Percentiles rank a stretch among this genome's conserved stretches.
Evolutionary conservation across 2,113 vertebrate genomes (phyloP).

Genomic region (Odocoileus hemionus): DNA sequence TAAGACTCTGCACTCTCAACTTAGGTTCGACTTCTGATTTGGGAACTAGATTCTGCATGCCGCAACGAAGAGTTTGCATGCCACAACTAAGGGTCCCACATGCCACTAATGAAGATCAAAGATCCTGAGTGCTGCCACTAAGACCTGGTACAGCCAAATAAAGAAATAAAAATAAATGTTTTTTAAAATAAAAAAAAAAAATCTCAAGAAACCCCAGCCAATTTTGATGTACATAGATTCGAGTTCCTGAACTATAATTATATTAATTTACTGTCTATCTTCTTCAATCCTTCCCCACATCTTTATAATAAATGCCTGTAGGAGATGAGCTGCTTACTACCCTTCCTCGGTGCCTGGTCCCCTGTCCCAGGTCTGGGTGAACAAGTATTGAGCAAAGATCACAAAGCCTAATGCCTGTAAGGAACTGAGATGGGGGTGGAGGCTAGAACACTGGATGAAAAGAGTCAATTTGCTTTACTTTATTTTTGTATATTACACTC

Average conservation of each 20-base stretch:
- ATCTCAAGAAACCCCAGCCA: not conserved
- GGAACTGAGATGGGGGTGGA: not conserved
- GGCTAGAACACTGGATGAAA: not conserved
- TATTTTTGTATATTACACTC: not conserved
- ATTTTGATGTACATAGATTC: not conserved
- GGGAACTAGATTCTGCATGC: not conserved
- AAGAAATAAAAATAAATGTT: not conserved
- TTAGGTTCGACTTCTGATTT: not conserved
- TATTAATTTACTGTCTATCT: not conserved
- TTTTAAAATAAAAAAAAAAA: not conserved
- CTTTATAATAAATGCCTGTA: not conserved
- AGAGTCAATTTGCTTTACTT: not conserved
- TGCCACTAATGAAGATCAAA: not conserved
- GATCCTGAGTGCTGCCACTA: not conserved
- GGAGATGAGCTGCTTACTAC: not conserved
- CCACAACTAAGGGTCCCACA: not conserved
- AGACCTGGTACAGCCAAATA: not conserved
- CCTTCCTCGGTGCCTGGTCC: accelerated
- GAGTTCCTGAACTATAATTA: not conserved
- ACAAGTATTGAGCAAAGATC: accelerated
- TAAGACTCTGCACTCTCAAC: not conserved
- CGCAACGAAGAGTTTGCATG: not conserved
- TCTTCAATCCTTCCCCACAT: not conserved
- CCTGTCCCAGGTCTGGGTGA: not conserved
- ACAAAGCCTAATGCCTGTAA: not conserved